These are phyloP conservation scores for Seira ritae DNA, from an alignment of 2,888 invertebrate species.

Conservation along the genomic window DNA sequence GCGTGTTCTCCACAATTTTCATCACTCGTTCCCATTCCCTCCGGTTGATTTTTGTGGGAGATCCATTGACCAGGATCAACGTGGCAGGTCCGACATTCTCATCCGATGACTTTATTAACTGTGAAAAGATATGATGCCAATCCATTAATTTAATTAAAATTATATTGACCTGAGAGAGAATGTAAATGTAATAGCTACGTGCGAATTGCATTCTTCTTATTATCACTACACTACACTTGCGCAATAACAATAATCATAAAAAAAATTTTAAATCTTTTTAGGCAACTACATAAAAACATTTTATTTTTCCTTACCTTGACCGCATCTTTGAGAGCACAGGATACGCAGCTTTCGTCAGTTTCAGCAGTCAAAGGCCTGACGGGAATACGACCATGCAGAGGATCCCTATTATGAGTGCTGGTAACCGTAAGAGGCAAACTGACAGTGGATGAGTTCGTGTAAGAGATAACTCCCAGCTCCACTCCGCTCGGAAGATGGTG, in stretches of 20 bases:
- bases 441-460: conserved; percentile 70
- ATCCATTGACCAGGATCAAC: conserved; percentile 71
- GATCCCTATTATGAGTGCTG: conserved; percentile 73
- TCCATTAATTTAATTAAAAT: neutral
- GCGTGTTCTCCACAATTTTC: conserved; percentile 72
- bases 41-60: conserved; percentile 68
- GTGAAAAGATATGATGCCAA: conserved; percentile 32
- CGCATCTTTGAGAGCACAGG: conserved; percentile 71
- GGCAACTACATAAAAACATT: conserved; percentile 13
- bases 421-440: conserved; percentile 73
- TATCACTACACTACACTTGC: no score
- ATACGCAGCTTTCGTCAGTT: conserved; percentile 70
- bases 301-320: conserved; percentile 66
- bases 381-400: conserved; percentile 74
- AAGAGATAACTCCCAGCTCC: conserved; percentile 73
- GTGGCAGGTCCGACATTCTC: conserved; percentile 72
- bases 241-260: no score
- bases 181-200: no score
- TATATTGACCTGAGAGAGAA: no score
- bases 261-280: no score
- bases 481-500: conserved; percentile 73
- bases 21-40: conserved; percentile 72
- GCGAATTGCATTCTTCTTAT: no score
- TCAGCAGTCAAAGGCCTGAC: conserved; percentile 69
- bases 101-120: conserved; percentile 71